Base-by-base conservation (phyloP, 2,888 invertebrate genomes). In the Octonoba sinensis region DNA sequence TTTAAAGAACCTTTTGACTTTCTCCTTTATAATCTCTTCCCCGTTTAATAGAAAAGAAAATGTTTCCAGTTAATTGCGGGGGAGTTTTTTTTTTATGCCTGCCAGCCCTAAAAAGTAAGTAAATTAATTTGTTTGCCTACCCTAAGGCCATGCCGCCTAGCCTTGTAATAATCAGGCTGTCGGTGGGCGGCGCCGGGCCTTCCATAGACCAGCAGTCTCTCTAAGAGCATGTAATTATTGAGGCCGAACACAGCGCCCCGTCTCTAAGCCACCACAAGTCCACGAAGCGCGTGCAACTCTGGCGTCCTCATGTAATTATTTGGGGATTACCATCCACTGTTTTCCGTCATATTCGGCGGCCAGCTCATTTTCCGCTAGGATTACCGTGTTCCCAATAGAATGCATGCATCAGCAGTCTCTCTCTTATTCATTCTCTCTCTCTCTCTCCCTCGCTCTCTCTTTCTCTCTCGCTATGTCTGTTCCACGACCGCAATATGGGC, bases 251-350 rank as follows among this genome's bases (percentile, higher is more conserved):
- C 27, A 65, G 81, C 73, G 81, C 69, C 82, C 76, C 82, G 60
- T 57, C 71, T 66, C 75, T 82, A 82, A 82, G 82, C 82, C 82
- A 82, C 82, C 82, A 76, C 82, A 82, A 82, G 82, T 82, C 82
- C 82, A 57, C 78, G 78, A 72, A 70, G 74, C 71, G 73, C 73
- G 81, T 81, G 81, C 72, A 76, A 62, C 75, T 70, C 75, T 57
- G 71, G 59, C 82, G 73, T 83, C 79, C 79, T 75, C 79, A 69
- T 83, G 83, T 83, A 83, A 81, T 81, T 83, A 83, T 83, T 83
- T 83, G 83, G 74, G 78, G 83, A 83, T 83, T 83, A 83, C 77
- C 72, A 47, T 69, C 78, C 70, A 64, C 77, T 83, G 83, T 83
- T 83, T 82, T 77, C 83, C 78, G 73, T 62, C 69, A 71, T 75